Evolutionary conservation across 2,113 vertebrate genomes (phyloP), one percentile per base, ranked within the genome.

Genomic region (Leucopsar rothschildi): DNA sequence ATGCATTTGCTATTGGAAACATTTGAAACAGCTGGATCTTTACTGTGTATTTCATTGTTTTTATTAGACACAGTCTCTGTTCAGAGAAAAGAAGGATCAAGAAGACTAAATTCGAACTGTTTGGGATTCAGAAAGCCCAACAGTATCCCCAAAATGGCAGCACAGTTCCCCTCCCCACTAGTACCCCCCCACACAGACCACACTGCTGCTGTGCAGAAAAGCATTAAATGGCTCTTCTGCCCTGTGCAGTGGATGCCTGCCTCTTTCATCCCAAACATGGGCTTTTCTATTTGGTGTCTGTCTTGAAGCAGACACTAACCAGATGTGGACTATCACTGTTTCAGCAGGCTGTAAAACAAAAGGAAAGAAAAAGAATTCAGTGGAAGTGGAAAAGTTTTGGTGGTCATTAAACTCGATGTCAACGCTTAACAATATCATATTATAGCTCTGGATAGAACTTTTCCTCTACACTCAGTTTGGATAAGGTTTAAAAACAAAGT

Each of bases 291-390:
- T 92, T 75, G 88, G 77, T 92, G n/a, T 79, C 82, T 90, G 76
- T 61, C 65, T 90, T 60, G 53, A 78, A 44, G 29, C 72, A 95
- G 82, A 94, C 92, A 91, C 76, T 94, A 94, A 93, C 80, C 93
- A 95, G 88, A 91, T 83, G 88, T 91, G 61, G 92, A 61, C 77
- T 91, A 79, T 94, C 90, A 61, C 72, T 68, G 77, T 90, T 95
- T 93, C 82, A 96, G 49, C 92, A 93, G 86, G 37, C 92, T 95
- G 85, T 96, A 88, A 96, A 96, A 90, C 82, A 90, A 96, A 93
- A 93, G 28, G 57, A 90, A 93, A 92, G 93, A 68, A 92, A 75
- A 86, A 57, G 37, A 84, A 69, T 78, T 94, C 7, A 2, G 44
- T 83, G 73, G 76, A 93, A 94, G 61, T 90, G 60, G 92, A 88